These are phyloP conservation scores for Drosophila navojoa DNA, from an alignment of 1,140 invertebrate genomes.

Conservation along the genomic window DNA sequence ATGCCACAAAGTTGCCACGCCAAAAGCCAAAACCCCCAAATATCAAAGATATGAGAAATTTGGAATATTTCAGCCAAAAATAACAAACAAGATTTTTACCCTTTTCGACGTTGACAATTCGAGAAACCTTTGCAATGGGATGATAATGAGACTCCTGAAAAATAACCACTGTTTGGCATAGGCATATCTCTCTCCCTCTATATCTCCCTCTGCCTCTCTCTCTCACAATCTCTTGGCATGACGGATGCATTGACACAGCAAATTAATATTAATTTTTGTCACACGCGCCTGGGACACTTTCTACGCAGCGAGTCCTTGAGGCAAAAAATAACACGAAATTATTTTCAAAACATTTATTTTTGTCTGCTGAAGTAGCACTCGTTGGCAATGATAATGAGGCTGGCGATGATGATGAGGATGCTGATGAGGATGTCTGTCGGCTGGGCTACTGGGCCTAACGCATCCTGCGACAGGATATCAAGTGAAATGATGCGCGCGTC, in stretches of 20 bases:
- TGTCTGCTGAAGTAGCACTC: constrained; percentile 41
- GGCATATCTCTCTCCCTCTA: constrained; percentile 11
- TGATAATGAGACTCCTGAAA: constrained; percentile 67
- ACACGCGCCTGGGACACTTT: constrained; percentile 79
- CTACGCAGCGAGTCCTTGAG: constrained; percentile 3
- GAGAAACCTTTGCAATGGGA: background rate
- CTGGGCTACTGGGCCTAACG: constrained; percentile 50
- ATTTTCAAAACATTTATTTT: constrained; percentile 80
- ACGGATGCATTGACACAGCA: constrained; percentile 82
- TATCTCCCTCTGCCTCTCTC: too few relatives aligned
- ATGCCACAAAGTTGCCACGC: background rate
- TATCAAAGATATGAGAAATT: constrained; percentile 38
- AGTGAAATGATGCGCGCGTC: constrained; percentile 81
- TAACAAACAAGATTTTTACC: constrained; percentile 4
- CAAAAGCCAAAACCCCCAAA: constrained; percentile 44
- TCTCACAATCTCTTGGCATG: too few relatives aligned
- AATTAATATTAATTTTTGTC: constrained; percentile 84
- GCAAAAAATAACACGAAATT: constrained; percentile 67
- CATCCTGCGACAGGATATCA: constrained; percentile 82
- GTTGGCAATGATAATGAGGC: constrained; percentile 46
- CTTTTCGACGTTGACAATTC: background rate
- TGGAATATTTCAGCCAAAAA: constrained; percentile 56
- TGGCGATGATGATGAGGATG: constrained; percentile 38
- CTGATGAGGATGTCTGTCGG: constrained; percentile 44
- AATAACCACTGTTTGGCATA: constrained; percentile 63